These are phyloP conservation scores for Drosophila mercatorum DNA, from an alignment of 2,888 invertebrate species.

Conservation along the genomic window DNA sequence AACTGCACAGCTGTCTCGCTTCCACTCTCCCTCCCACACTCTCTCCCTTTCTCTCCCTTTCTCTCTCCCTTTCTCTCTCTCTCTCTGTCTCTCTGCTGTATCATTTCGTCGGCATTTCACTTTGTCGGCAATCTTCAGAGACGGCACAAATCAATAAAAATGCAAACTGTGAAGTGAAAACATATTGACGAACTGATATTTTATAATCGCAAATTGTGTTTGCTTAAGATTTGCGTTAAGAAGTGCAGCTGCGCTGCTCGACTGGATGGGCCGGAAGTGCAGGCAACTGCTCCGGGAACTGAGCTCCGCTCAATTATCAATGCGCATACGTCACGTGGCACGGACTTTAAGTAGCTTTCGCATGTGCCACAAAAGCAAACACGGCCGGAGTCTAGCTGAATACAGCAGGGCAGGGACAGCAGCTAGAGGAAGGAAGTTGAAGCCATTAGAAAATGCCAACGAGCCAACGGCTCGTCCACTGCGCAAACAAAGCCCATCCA, in stretches of 20 bases:
- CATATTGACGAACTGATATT: constrained; percentile 13
- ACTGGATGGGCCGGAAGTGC: constrained; percentile 23
- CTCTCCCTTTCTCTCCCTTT: not conserved
- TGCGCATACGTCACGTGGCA: constrained; percentile 52
- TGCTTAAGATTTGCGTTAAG: constrained; percentile 31
- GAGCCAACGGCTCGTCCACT: constrained; percentile 32
- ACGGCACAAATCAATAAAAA: constrained; percentile 49
- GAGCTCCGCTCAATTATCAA: constrained; percentile 35
- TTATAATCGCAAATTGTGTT: constrained; percentile 22
- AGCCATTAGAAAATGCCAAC: constrained; percentile 77
- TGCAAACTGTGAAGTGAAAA: not conserved
- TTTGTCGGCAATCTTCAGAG: constrained; percentile 47
- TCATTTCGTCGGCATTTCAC: constrained; percentile 37
- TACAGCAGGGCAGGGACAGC: constrained; percentile 33
- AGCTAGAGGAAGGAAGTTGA: constrained; percentile 77
- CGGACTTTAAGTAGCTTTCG: constrained; percentile 60
- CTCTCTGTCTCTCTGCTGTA: constrained; percentile 1
- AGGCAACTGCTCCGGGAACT: constrained; percentile 17
- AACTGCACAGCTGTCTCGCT: constrained; percentile 18
- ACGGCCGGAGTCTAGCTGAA: no score
- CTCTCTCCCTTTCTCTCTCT: not conserved
- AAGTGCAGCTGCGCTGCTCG: constrained; percentile 10
- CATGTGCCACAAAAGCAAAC: constrained; percentile 6
- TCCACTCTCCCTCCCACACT: not conserved
- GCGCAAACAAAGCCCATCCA: constrained; percentile 47